phyloP scores from a whole-genome alignment of 2,113 vertebrate species.

The Aythya baeri region DNA sequence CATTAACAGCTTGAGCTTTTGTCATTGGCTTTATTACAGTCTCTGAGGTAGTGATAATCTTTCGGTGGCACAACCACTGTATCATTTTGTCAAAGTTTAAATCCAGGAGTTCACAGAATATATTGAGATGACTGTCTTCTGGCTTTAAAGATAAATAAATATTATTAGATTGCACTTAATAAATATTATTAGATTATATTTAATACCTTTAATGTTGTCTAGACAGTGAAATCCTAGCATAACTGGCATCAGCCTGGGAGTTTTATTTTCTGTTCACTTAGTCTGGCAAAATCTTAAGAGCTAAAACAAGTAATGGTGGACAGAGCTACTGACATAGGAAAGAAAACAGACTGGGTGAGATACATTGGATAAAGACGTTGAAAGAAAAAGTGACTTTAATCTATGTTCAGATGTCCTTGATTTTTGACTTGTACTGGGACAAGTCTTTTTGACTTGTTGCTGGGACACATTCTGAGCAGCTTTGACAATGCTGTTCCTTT shows the following conservation, averaged over 20 bases:
- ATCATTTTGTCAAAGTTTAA: conserved; percentile 72
- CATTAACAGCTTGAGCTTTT: conserved; percentile 82
- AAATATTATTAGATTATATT: neutral
- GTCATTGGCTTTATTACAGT: conserved; percentile 90
- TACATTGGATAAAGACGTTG: neutral
- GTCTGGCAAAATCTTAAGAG: neutral
- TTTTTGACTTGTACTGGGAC: neutral
- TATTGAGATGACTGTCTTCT: conserved; percentile 82
- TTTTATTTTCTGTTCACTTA: neutral
- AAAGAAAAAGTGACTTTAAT: neutral
- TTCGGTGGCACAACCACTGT: conserved; percentile 89
- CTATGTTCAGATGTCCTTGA: neutral
- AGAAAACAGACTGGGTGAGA: neutral
- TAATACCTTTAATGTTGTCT: neutral
- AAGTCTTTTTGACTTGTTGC: neutral
- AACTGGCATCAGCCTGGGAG: neutral
- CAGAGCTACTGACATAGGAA: neutral
- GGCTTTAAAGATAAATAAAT: conserved; percentile 70
- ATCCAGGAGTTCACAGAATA: conserved; percentile 88
- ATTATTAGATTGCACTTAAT: neutral
- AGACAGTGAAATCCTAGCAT: neutral
- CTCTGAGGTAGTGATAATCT: conserved; percentile 86
- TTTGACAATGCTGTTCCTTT: neutral
- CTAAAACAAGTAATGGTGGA: neutral
- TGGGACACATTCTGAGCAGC: neutral